Percentiles rank a stretch among this genome's conserved stretches.
Evolutionary conservation across 2,888 invertebrate genomes (phyloP).

Genomic region (Marronus borbonicus): DNA sequence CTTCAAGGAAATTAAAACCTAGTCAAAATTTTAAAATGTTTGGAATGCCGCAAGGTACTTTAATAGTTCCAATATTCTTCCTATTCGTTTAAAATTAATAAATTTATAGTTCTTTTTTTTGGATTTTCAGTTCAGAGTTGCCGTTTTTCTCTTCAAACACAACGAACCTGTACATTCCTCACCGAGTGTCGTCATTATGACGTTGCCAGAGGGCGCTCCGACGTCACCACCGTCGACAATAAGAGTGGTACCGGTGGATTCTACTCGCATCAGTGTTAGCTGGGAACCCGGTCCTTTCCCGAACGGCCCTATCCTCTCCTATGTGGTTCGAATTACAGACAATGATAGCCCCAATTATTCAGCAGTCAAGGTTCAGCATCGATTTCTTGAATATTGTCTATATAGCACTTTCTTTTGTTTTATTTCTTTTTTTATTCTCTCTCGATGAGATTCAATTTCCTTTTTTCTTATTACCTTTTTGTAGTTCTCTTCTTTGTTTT

Average conservation of each 20-base stretch:
- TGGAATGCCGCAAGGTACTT: background rate
- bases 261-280: slow-evolving; percentile 87
- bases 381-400: slow-evolving; percentile 15
- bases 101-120: slow-evolving; percentile 1
- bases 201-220: slow-evolving; percentile 82
- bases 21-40: background rate
- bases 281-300: slow-evolving; percentile 92
- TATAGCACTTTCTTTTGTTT: slow-evolving; percentile 21
- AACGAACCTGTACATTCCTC: slow-evolving; percentile 78
- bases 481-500: background rate
- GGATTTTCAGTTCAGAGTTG: slow-evolving; percentile 85
- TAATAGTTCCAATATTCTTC: background rate
- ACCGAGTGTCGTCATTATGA: slow-evolving; percentile 84
- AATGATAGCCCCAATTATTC: slow-evolving; percentile 65
- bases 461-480: slow-evolving; percentile 29
- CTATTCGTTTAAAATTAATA: background rate
- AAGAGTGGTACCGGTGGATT: slow-evolving; percentile 84
- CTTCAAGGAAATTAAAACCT: too few species aligned
- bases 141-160: slow-evolving; percentile 81
- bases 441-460: slow-evolving; percentile 11
- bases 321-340: slow-evolving; percentile 81
- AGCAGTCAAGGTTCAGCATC: slow-evolving; percentile 68
- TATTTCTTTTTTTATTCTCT: slow-evolving; percentile 27
- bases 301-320: slow-evolving; percentile 91
- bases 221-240: slow-evolving; percentile 84